A percentile compares a stretch with the other conserved stretches of the same genome.
Evolutionary conservation across 2,113 vertebrate species (phyloP).

Genomic region (Microtus pennsylvanicus): DNA sequence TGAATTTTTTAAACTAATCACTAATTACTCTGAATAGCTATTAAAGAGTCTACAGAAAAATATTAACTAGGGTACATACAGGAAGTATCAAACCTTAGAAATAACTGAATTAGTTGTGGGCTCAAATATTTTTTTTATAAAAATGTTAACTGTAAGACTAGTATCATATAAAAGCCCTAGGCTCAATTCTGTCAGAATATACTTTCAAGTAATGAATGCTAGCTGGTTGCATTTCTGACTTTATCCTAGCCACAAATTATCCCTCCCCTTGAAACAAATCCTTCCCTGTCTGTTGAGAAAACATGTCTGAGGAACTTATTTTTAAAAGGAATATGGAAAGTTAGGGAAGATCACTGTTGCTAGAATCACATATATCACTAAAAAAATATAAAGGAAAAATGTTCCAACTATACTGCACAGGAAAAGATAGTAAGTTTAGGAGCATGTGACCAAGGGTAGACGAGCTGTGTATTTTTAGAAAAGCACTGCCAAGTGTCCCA

Average conservation of each 20-base stretch:
- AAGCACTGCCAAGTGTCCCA: neutral
- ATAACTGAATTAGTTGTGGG: neutral
- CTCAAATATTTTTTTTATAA: neutral
- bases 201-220: neutral
- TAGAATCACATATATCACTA: neutral
- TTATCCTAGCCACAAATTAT: neutral
- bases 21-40: slow-evolving; percentile 61
- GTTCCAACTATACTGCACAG: neutral
- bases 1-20: slow-evolving; percentile 52
- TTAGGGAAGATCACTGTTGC: neutral
- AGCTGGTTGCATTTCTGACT: neutral
- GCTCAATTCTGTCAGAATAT: slow-evolving; percentile 20
- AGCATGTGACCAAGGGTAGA: neutral
- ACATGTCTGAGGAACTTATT: neutral
- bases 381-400: neutral
- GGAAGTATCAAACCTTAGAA: neutral
- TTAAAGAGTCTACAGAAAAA: slow-evolving; percentile 45
- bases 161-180: neutral
- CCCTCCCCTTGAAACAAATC: too few relatives aligned
- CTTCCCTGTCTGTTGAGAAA: neutral
- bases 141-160: neutral
- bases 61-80: slow-evolving; percentile 23
- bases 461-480: neutral
- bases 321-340: neutral
- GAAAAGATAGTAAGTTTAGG: neutral